Conservation (phyloP, 2,797 vertebrate species). For the Thunnus albacares region DNA sequence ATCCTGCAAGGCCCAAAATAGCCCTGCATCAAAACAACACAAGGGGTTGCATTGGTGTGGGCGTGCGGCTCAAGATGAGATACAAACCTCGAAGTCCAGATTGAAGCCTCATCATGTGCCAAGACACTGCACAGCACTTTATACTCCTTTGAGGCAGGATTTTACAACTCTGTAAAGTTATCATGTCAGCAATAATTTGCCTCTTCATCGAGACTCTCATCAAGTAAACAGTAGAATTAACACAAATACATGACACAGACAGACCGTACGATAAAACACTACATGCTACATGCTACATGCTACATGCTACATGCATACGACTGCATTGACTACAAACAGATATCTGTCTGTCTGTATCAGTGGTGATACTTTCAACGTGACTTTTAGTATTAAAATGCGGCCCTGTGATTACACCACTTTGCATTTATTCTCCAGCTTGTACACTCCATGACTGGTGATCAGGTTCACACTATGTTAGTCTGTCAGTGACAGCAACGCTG, state of each 20-base stretch:
- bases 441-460: slow-evolving; percentile 35
- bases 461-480: slow-evolving; percentile 46
- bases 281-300: too few relatives aligned
- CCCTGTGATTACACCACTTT: slow-evolving; percentile 14
- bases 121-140: slow-evolving; percentile 42
- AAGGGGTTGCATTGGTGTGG: slow-evolving; percentile 45
- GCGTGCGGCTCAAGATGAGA: slow-evolving; percentile 51
- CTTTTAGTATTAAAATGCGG: neutral
- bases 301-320: too few relatives aligned
- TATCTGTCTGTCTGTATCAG: neutral
- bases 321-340: neutral
- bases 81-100: slow-evolving; percentile 54
- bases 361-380: neutral
- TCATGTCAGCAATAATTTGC: slow-evolving; percentile 41
- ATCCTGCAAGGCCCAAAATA: slow-evolving; percentile 59
- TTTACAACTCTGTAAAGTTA: slow-evolving; percentile 54
- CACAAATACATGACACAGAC: neutral
- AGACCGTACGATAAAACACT: neutral
- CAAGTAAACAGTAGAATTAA: slow-evolving; percentile 28
- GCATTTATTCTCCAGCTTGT: slow-evolving; percentile 31
- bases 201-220: slow-evolving; percentile 15
- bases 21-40: slow-evolving; percentile 58
- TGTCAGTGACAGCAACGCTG: slow-evolving; percentile 45
- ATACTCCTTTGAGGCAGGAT: slow-evolving; percentile 46
- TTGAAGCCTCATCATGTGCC: slow-evolving; percentile 35